Base-by-base conservation (phyloP, 1,140 invertebrate genomes). In the Pararge aegeria region DNA sequence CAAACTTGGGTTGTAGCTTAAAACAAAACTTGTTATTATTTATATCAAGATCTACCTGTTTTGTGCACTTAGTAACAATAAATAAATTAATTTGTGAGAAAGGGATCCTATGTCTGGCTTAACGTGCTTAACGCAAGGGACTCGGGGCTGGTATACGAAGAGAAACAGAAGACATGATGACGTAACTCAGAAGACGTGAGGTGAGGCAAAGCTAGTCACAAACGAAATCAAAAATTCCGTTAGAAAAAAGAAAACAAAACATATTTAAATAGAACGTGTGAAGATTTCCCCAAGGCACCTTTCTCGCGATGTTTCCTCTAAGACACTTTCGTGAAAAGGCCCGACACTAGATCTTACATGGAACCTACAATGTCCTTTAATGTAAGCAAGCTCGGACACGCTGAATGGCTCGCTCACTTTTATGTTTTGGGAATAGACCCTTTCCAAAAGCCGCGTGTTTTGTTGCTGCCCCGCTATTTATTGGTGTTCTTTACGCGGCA, bases 251-350 rank as follows among this genome's bases (percentile, higher is more conserved):
- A 18, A 16, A 42, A 16, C 4, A 4, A 38, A 9, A 38, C 13
- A 38, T 4, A 12, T 38, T n/a, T 27, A 38, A 38, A 38, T 12
- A 38, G 13, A 42, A 10, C 38, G 38, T 42, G 38, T 16, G 38
- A 34, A 42, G 38, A 42, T 42, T 42, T 42, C 38, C 38, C 38
- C 6, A 42, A 42, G 38, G 38, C 38, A 38, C 34, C 34, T 42
- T 42, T 42, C 38, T 42, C 18, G 38, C 38, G 38, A 42, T 42
- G 38, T 42, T 42, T 15, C 12, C 38, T 6, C 13, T 12, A 42
- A 42, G 38, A 42, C 38, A 18, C 38, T 16, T 42, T 18, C 18
- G 38, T 42, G 38, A 42, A 42, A 42, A 42, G 38, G 38, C 13
- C 38, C 38, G 13, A 18, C 15, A 42, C 38, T 42, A 15, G 38